phyloP scores from a whole-genome alignment of 2,797 vertebrate genomes.

The Lophotriccus pileatus region DNA sequence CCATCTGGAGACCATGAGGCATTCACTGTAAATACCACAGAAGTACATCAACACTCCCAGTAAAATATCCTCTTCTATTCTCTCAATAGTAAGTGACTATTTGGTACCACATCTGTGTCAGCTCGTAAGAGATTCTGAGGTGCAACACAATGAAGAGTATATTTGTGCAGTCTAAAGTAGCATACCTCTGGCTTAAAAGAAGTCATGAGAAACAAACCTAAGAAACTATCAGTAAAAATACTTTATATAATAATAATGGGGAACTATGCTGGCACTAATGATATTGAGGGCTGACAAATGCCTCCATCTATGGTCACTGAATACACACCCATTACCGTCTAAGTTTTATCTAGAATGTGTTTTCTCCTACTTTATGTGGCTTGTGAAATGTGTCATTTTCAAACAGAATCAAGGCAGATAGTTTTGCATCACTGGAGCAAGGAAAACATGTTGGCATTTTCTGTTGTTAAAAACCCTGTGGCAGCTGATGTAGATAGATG shows the following conservation, averaged over 20 bases:
- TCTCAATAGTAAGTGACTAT: neutral
- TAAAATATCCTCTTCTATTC: neutral
- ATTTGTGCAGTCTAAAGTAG: neutral
- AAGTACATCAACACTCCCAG: neutral
- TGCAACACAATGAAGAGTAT: neutral
- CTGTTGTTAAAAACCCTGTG: neutral
- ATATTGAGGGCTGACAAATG: neutral
- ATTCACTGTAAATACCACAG: neutral
- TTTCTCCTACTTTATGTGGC: neutral
- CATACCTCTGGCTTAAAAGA: neutral
- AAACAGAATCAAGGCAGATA: neutral
- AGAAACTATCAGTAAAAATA: neutral
- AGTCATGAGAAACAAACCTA: neutral
- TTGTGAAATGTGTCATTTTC: neutral
- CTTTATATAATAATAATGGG: neutral
- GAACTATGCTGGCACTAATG: neutral
- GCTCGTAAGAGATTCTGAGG: neutral
- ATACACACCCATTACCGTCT: neutral
- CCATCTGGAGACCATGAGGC: neutral
- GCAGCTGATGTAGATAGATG: neutral
- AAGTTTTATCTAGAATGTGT: neutral
- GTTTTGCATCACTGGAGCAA: neutral
- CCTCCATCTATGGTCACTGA: neutral
- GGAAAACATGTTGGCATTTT: rapidly evolving
- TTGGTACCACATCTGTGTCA: neutral